Conservation (phyloP, 1,140 invertebrate genomes). For the Physella acuta region DNA sequence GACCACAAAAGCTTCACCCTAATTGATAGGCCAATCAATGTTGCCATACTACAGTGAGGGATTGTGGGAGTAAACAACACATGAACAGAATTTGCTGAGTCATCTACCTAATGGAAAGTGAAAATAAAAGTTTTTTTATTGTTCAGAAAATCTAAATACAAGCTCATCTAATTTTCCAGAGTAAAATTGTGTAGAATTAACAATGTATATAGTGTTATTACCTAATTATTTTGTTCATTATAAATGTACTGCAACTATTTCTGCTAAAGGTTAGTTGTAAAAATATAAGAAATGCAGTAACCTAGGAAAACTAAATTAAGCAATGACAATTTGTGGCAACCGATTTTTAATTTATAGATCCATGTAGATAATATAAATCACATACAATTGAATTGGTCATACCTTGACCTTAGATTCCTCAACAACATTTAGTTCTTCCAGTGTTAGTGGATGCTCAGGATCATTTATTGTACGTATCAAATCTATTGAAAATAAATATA, state of each 20-base stretch:
- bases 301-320: too few relatives aligned
- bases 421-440: constrained; percentile 94
- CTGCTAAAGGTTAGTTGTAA: too few relatives aligned
- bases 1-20: constrained; percentile 81
- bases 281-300: too few relatives aligned
- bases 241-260: too few relatives aligned
- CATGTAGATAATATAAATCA: not conserved
- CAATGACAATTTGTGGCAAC: too few relatives aligned
- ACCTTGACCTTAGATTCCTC: constrained; percentile 80
- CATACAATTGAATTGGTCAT: too few relatives aligned
- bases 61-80: constrained; percentile 95
- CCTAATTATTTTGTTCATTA: too few relatives aligned
- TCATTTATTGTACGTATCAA: constrained; percentile 93
- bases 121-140: constrained; percentile 2
- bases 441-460: constrained; percentile 95
- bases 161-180: too few relatives aligned
- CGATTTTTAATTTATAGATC: too few relatives aligned
- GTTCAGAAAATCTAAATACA: too few relatives aligned
- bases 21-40: constrained; percentile 80
- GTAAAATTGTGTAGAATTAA: too few relatives aligned
- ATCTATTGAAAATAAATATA: constrained; percentile 65
- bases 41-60: constrained; percentile 98
- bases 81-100: constrained; percentile 67
- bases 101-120: constrained; percentile 53
- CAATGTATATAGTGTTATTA: too few relatives aligned